These are phyloP conservation scores for Xiphophorus birchmanni DNA, from an alignment of 2,797 vertebrate genomes.

Conservation along the genomic window DNA sequence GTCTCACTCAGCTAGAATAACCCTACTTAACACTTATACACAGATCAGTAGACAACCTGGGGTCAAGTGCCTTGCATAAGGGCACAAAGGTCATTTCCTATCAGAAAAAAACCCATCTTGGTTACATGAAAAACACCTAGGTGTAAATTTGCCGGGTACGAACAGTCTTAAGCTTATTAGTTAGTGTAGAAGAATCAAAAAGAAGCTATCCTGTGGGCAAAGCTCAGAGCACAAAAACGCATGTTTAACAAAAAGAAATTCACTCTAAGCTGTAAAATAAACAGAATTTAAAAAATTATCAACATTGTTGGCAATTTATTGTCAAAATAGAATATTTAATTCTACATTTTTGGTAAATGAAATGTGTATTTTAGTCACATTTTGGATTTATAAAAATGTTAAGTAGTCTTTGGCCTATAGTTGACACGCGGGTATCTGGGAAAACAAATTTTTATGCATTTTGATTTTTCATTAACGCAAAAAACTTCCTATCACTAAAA, in stretches of 20 bases:
- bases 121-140: background rate
- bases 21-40: background rate
- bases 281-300: background rate
- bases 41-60: background rate
- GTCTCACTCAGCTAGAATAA: background rate
- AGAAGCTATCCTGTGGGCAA: background rate
- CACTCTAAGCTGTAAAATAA: background rate
- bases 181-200: background rate
- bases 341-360: background rate
- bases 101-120: background rate
- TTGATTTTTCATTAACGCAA: background rate
- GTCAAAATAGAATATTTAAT: background rate
- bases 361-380: background rate
- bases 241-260: background rate
- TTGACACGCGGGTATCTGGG: no score
- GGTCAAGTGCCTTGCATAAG: background rate
- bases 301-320: background rate
- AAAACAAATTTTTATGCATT: background rate
- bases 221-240: background rate
- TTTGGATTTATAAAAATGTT: background rate
- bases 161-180: background rate
- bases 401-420: background rate
- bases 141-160: background rate
- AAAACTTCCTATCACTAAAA: no score
- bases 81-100: background rate